Evolutionary conservation across 2,888 invertebrate species (phyloP), one percentile per base, ranked within the genome.

Genomic region (Empis stercorea): DNA sequence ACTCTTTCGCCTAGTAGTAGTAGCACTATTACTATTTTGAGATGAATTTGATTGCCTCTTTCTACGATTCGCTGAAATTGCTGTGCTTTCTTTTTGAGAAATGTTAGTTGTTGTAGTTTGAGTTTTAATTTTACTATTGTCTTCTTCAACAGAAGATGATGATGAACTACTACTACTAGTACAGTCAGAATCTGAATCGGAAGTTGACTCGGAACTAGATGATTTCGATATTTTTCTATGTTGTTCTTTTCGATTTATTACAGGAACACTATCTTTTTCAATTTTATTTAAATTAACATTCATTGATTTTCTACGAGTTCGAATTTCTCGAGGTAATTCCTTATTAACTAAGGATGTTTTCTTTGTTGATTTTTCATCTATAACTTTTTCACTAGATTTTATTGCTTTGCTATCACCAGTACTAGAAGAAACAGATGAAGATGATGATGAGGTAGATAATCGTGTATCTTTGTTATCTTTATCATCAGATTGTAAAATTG

Each of bases 381-480:
- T 15, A 9, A 45, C 44, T 34, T 46, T 48, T 16, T 30, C 10
- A 11, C 23, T 23, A 10, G 43, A 17, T 34, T 51, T 50, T 15
- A 48, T 50, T 10, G 72, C 73, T 43, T 58, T 55, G 7, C 30
- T 47, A 53, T 57, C 61, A 53, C 71, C 73, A 2, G 62, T 55
- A 39, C 62, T 57, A 30, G 75, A 14, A 40, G 20, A 4, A 14
- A 27, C 13, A 14, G 40, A 20, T 27, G 23, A 27, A 7, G 23
- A 27, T 27, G 23, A 27, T 6, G 27, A 14, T 20, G 20, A 23
- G 40, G 40, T 20, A 40, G 40, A 40, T 13, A 40, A 40, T 14
- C 23, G 13, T 16, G 23, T 20, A 1, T 56, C 23, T 48, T 61
- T 60, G 14, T 46, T 39, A 10, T 64, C 57, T 47, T 59, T 58